Percentiles rank a stretch among this genome's conserved stretches.
phyloP scores from a whole-genome alignment of 2,888 invertebrate genomes.

The Helicoverpa assulta region DNA sequence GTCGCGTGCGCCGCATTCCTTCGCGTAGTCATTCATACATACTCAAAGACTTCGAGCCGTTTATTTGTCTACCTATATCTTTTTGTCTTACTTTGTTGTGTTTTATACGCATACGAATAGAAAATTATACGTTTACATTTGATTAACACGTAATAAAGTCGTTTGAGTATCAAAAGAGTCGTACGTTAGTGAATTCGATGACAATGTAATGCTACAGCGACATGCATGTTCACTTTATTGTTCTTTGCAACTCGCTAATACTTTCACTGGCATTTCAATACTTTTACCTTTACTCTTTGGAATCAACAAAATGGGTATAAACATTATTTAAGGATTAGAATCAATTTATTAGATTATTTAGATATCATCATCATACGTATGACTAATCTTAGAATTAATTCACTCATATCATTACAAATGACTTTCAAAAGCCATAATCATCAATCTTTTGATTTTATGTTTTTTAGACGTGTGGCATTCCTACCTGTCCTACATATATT shows the following conservation, averaged over 20 bases:
- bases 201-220: conserved; percentile 33
- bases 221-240: conserved; percentile 49
- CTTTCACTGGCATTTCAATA: conserved; percentile 40
- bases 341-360: conserved; percentile 15
- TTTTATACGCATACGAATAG: conserved; percentile 51
- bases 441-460: conserved; percentile 19
- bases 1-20: conserved; percentile 87
- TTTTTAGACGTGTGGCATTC: background rate
- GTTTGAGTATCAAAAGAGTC: conserved; percentile 24
- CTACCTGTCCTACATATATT: too few species aligned
- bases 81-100: conserved; percentile 67
- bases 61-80: conserved; percentile 72
- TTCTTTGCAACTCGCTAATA: conserved; percentile 45
- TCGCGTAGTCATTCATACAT: conserved; percentile 86
- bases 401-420: conserved; percentile 22
- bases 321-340: conserved; percentile 8
- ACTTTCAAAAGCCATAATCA: conserved; percentile 13
- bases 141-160: conserved; percentile 28
- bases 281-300: conserved; percentile 7
- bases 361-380: conserved; percentile 1
- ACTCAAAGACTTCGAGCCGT: conserved; percentile 71
- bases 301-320: conserved; percentile 14
- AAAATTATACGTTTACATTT: conserved; percentile 38
- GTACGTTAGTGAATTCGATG: conserved; percentile 13
- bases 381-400: background rate